Evolutionary conservation across 2,888 invertebrate genomes (phyloP).

Genomic region (Scaptomyza parva): DNA sequence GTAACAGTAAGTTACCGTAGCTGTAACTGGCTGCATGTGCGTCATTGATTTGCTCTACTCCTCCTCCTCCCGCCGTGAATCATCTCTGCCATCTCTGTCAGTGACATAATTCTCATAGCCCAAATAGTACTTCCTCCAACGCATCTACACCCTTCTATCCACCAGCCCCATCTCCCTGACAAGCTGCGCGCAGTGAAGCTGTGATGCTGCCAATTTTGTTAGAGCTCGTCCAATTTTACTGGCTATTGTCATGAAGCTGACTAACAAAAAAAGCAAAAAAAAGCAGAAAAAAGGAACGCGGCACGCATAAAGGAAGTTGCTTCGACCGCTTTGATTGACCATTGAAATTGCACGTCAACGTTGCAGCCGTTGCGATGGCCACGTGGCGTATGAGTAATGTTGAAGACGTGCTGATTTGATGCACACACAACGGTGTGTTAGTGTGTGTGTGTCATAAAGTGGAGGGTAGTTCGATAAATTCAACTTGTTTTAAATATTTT

Average conservation of each 20-base stretch:
- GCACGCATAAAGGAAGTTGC: constrained; percentile 44
- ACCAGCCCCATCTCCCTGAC: constrained; percentile 4
- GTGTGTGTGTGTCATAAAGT: not conserved
- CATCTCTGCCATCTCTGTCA: constrained; percentile 2
- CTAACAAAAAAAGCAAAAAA: constrained; percentile 48
- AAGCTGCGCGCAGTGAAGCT: constrained; percentile 12
- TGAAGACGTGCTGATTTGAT: constrained; percentile 52
- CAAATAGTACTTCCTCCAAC: not conserved
- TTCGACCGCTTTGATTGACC: constrained; percentile 71
- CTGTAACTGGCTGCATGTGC: constrained; percentile 34
- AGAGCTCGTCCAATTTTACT: constrained; percentile 68
- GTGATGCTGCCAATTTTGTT: constrained; percentile 64
- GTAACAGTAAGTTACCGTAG: constrained; percentile 16
- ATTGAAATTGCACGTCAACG: constrained; percentile 76
- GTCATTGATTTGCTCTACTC: constrained; percentile 57
- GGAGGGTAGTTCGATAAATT: constrained; percentile 27
- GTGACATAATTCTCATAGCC: constrained; percentile 12
- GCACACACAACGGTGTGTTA: constrained; percentile 14
- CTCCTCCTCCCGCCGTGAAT: not conserved
- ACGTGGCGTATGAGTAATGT: constrained; percentile 73
- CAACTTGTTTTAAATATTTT: too few species aligned
- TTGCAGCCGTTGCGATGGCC: constrained; percentile 29
- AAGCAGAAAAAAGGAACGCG: too few species aligned
- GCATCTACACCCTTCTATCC: not conserved
- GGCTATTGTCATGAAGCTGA: constrained; percentile 61